Evolutionary conservation across 2,113 vertebrate genomes (phyloP), one percentile per base, ranked within the genome.

Genomic region (Varanus komodoensis): DNA sequence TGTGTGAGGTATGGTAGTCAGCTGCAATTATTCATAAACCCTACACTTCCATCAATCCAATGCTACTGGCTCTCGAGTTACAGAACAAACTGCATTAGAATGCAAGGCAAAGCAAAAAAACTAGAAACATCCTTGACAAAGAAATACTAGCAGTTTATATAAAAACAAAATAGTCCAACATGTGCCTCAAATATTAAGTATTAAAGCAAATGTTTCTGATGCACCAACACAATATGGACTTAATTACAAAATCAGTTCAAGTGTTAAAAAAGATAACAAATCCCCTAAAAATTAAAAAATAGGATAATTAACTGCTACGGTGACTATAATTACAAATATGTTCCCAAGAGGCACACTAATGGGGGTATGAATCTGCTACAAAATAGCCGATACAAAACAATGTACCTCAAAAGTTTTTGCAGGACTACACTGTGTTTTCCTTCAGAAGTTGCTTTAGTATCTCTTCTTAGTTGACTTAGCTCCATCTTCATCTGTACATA

Each of bases 1-100:
- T 99, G 99, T 99, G 99, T 99, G 99, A 99, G 98, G 99, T 99
- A 98, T 98, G 98, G 99, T 99, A 98, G 98, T 99, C 99, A 99
- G 98, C 98, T 99, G 99, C 98, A 99, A 99, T 99, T 98, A 99
- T 98, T 98, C 97, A 98, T 99, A 99, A 99, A 99, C 98, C 99
- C 99, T 99, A 99, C 99, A 98, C 98, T 98, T 99, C 98, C 98
- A 99, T 97, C 97, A 98, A 98, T 98, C 98, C 98, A 98, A 98
- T 98, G 98, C 98, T 98, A 98, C 97, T 98, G 98, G 98, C 97
- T 98, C 98, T 98, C 98, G 98, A 98, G 97, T 98, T 98, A 98
- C 97, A 98, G 98, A 98, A 99, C 98, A 99, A 98, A 99, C 98
- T 98, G 98, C 98, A 99, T 99, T 98, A 98, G 98, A 99, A 98